Evolutionary conservation across 2,888 invertebrate species (phyloP), one percentile per base, ranked within the genome.

Genomic region (Conus canariensis): DNA sequence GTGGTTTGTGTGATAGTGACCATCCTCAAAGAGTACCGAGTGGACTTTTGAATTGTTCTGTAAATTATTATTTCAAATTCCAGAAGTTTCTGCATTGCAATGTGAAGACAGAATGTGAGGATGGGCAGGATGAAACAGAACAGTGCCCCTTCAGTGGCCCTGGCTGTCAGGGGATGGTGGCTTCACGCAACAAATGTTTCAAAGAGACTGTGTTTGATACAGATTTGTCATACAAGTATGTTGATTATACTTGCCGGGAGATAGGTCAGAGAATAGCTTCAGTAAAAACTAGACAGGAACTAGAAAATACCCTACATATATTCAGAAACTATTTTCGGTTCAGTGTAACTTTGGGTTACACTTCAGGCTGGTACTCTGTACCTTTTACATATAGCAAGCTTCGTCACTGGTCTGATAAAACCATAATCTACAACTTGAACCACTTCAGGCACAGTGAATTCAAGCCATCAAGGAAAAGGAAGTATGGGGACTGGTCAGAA

Each of bases 41-140:
- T 70, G 88, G 77, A 2, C 25, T 88, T 19, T 88, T 74, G 19
- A 77, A 88, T 74, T 74, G 25, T 74, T 74, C 74, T 74, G 74
- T 74, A 5, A 74, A n/a, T 7, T 22, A 74, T 74, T 74, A 74
- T n/a, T 74, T n/a, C 10, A 77, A 5, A 7, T 88, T 88, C 16
- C 16, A 80, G 19, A 10, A 80, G 3, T 45, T 45, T 45, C 14
- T 80, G 3, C 5, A 80, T 14, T 80, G 80, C 45, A 30, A 80
- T 16, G 45, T 80, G 19, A 80, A 22, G 30, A 30, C 80, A 80
- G 80, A 80, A 19, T 80, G 80, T 80, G 80, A 80, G 45, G 45
- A 80, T 45, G 80, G 80, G 45, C 80, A 19, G 10, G 80, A 80
- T 80, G 80, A 80, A 45, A 80, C 80, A 80, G 80, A 80, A 80